These are phyloP conservation scores for Platyrinchus mystaceus DNA, from an alignment of 2,797 vertebrate species.

Conservation along the genomic window DNA sequence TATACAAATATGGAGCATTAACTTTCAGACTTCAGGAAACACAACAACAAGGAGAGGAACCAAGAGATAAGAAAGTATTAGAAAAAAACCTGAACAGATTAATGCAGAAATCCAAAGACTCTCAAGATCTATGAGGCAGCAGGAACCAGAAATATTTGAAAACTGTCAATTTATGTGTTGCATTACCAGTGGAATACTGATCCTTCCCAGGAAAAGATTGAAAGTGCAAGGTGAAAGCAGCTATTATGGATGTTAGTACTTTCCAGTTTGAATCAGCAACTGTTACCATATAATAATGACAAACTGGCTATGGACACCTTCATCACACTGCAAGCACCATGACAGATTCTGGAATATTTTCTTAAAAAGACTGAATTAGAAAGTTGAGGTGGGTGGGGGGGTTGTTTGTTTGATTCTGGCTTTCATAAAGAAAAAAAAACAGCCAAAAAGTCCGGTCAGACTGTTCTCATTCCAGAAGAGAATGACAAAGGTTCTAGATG, in stretches of 20 bases:
- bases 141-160: constrained; percentile 14
- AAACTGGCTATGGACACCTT: background rate
- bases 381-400: background rate
- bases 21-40: background rate
- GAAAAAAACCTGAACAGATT: background rate
- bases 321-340: background rate
- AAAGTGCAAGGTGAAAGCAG: constrained; percentile 3
- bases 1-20: background rate
- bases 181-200: background rate
- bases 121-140: background rate
- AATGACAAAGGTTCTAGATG: background rate
- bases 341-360: background rate
- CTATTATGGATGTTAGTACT: background rate
- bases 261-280: background rate
- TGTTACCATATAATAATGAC: background rate
- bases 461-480: background rate
- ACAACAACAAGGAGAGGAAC: background rate
- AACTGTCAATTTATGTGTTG: constrained; percentile 17
- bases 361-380: background rate
- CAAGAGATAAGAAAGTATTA: background rate
- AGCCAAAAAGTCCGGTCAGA: background rate
- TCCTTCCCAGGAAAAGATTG: background rate
- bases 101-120: background rate
- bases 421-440: background rate
- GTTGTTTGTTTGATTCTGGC: background rate